Base-by-base conservation (phyloP, 2,797 vertebrate species). In the Balearica regulorum region DNA sequence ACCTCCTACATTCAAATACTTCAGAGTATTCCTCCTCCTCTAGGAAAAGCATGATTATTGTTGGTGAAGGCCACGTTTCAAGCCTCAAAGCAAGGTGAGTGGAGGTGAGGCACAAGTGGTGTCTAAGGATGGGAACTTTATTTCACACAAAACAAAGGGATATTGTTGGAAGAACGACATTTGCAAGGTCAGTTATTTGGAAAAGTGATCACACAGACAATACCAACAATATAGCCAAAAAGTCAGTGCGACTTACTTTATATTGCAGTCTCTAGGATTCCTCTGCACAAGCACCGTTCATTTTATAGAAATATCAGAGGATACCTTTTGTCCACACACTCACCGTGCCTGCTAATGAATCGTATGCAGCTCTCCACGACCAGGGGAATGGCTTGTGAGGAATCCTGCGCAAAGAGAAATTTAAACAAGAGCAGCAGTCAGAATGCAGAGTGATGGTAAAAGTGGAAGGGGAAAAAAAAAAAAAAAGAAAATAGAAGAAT, bases 281-380 rank as follows among this genome's bases (percentile, higher is more conserved):
- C 43, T 44, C 57, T 51, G 61, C 46, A 26, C 33, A 5, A 46
- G 37, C 25, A 25, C 8, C 3, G 1, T 0, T 51, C 12, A 5
- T 55, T 16, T 46, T 13, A 21, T 0, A 16, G 68, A 37, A 53
- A 28, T 4, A 18, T 0, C 16, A 4, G 39, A 43, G 70, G 48
- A 39, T 9, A 16, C 8, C 9, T 53, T 8, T 5, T n/a, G 31
- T 7, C 16, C 83, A 14, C 2, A 2, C 44, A 96, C 98, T 96
- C 97, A 99, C 99, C 99, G 9, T 99, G 99, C 89, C 98, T 99
- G 98, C 99, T 99, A 97, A 99, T 99, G 98, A 99, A 99, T 31
- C 99, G 98, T 96, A 99, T 99, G 97, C 99, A 99, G 98, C 99
- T 99, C 98, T 99, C 99, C 43, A 99, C 99, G 83, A 99, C 99